Evolutionary conservation across 2,888 invertebrate species (phyloP).

Genomic region (Aricia artaxerxes): DNA sequence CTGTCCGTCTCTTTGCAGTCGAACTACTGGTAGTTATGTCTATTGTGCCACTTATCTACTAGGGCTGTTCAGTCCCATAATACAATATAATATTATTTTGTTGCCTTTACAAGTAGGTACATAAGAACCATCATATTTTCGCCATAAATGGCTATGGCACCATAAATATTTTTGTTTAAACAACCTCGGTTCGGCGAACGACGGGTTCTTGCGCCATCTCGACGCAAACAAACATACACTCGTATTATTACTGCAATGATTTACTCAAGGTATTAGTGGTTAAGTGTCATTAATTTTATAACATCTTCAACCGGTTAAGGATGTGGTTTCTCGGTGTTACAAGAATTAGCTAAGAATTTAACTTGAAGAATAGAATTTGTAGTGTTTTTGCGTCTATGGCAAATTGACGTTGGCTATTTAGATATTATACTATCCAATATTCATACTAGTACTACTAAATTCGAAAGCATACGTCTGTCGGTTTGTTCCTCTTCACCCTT

Average conservation of each 20-base stretch:
- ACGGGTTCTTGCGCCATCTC: neutral
- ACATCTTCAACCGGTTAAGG: neutral
- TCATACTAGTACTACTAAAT: no score
- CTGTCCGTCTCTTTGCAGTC: no score
- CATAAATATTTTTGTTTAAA: neutral
- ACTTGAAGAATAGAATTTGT: no score
- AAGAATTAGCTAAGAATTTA: neutral
- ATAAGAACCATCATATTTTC: neutral
- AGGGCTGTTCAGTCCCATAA: no score
- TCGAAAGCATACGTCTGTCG: no score
- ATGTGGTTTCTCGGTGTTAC: neutral
- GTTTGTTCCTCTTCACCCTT: no score
- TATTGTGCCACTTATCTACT: no score
- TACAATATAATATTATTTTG: neutral
- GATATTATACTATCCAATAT: no score
- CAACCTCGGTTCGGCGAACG: neutral
- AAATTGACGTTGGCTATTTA: no score
- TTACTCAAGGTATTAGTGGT: neutral
- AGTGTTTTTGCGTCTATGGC: no score
- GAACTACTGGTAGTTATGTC: no score
- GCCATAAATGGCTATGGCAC: neutral
- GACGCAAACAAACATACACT: neutral
- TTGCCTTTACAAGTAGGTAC: neutral
- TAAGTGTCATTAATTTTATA: neutral
- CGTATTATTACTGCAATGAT: neutral